Base-by-base conservation (phyloP, 2,888 invertebrate species). In the Ochropacha duplaris region DNA sequence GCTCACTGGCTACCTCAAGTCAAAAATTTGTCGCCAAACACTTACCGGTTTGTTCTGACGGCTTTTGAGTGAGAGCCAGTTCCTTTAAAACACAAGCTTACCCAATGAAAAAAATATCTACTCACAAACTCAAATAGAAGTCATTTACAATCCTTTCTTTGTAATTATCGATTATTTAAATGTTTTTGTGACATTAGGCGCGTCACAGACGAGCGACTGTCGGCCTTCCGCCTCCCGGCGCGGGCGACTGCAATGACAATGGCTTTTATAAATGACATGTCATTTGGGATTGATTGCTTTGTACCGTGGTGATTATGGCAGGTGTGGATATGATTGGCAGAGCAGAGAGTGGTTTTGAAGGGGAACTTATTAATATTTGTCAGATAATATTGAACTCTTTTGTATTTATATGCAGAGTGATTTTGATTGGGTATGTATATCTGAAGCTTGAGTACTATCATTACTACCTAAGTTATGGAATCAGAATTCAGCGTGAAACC, bases 171-270 rank as follows among this genome's bases (percentile, higher is more conserved):
- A 31, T 52, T 54, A 54, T 56, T 59, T 61, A 57, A 57, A 56
- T 56, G 64, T 69, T 71, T 72, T 65, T 65, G 65, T 68, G 58
- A 60, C 68, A 73, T 76, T 68, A 72, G 68, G 64, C 68, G 57
- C 72, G 81, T 76, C 74, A 78, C 79, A 73, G 72, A 50, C 71
- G 72, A 78, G 59, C 61, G 79, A 50, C 54, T 68, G 54, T 54
- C 61, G 64, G 54, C 69, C 79, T 84, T 79, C 77, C 77, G 78
- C 66, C 64, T 64, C 58, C 55, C 51, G 52, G 4, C 1, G 16
- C 55, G 50, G 52, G 4, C 1, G 16, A 19, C 44, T n/a, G 19
- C 44, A 16, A 56, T 60, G 64, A 74, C 74, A 74, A 69, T 72
- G 34, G 55, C 60, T 19, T 50, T 60, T 59, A 58, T 60, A 71